Conservation (phyloP, 1,140 invertebrate species). For the Cotesia typhae region DNA sequence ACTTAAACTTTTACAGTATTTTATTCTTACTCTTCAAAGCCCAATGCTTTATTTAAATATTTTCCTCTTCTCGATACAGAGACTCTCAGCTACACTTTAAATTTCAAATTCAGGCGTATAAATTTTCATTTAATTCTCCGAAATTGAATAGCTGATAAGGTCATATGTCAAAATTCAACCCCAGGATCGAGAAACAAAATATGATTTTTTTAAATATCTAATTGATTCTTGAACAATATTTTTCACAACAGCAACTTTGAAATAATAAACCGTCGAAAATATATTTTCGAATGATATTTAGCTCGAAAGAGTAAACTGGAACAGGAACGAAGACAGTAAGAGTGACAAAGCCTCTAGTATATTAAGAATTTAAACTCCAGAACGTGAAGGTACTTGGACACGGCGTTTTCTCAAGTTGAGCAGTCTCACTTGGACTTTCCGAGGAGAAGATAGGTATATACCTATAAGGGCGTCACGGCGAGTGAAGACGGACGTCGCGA, state of each 20-base stretch:
- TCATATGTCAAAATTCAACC: too few species aligned
- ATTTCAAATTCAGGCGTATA: too few species aligned
- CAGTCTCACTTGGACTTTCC: slow-evolving; percentile 55
- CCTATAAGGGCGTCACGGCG: slow-evolving; percentile 61
- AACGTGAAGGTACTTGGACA: slow-evolving; percentile 20
- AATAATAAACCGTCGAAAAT: neutral
- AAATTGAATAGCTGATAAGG: too few species aligned
- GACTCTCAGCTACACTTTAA: too few species aligned
- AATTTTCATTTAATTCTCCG: too few species aligned
- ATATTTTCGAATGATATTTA: too few species aligned
- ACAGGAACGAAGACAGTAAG: slow-evolving; percentile 14
- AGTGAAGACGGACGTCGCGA: slow-evolving; percentile 67
- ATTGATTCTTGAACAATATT: too few species aligned
- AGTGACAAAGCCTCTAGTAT: neutral
- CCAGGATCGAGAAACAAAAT: too few species aligned
- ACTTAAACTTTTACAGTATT: slow-evolving; percentile 1
- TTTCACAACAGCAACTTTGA: too few species aligned
- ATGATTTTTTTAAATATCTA: too few species aligned
- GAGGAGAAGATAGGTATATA: slow-evolving; percentile 45
- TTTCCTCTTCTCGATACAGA: too few species aligned
- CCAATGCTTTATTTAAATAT: too few species aligned
- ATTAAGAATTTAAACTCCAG: neutral
- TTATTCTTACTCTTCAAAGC: neutral
- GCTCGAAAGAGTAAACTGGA: neutral
- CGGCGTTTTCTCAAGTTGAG: slow-evolving; percentile 32